Percentiles rank a stretch among this genome's conserved stretches.
phyloP scores from a whole-genome alignment of 1,140 invertebrate genomes.

The Pomacea maculata region DNA sequence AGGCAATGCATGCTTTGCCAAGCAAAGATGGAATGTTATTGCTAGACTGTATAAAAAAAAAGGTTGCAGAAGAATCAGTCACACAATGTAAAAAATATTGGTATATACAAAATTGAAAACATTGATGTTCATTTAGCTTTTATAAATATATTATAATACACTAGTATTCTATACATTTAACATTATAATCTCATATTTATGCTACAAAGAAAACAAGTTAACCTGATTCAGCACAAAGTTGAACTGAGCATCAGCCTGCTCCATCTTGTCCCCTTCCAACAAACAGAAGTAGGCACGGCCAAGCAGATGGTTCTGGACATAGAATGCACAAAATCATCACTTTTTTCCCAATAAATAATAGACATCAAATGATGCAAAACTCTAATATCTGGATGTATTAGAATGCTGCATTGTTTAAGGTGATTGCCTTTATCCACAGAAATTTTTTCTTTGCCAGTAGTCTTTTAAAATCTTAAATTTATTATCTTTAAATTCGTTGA shows the following conservation, averaged over 20 bases:
- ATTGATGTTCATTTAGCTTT: too few relatives aligned
- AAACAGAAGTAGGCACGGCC: constrained; percentile 98
- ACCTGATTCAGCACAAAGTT: constrained; percentile 94
- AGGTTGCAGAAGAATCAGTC: background rate
- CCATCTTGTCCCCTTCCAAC: constrained; percentile 98
- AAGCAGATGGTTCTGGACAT: constrained; percentile 88
- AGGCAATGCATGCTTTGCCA: constrained; percentile 95
- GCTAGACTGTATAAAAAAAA: constrained; percentile 74
- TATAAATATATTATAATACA: too few relatives aligned
- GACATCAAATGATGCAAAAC: background rate
- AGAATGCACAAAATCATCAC: constrained; percentile 9
- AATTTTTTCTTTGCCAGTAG: too few relatives aligned
- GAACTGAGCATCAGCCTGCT: constrained; percentile 99
- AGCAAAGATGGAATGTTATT: constrained; percentile 94
- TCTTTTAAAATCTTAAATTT: too few relatives aligned
- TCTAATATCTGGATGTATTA: background rate
- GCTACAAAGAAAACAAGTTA: background rate
- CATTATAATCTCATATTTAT: too few relatives aligned
- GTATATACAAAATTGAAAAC: too few relatives aligned
- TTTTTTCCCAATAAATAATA: background rate
- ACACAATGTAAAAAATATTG: too few relatives aligned
- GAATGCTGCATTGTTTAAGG: too few relatives aligned
- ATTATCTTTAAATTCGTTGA: too few relatives aligned
- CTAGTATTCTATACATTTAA: too few relatives aligned
- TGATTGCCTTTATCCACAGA: too few relatives aligned